These are phyloP conservation scores for Ceyx margarethae DNA, from an alignment of 2,113 vertebrate species.

Conservation along the genomic window DNA sequence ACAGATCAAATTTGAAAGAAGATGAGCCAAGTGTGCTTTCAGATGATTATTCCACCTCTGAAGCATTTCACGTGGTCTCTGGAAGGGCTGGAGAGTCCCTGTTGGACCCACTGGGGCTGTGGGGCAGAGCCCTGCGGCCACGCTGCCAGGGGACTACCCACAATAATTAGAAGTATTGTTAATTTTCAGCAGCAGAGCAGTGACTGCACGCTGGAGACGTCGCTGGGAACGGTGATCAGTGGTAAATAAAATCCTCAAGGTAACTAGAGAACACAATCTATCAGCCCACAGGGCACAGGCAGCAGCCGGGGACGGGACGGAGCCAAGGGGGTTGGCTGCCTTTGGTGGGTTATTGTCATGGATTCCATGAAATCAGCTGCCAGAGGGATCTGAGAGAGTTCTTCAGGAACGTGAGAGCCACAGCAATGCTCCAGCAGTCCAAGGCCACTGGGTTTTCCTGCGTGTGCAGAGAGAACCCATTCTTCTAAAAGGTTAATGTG, in stretches of 20 bases:
- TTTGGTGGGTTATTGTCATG: not conserved
- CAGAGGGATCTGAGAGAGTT: not conserved
- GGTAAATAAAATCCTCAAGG: not conserved
- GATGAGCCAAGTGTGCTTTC: not conserved
- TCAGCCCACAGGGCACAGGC: not conserved
- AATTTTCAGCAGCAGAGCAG: constrained; percentile 27
- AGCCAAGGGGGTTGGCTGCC: not conserved
- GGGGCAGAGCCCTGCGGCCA: not conserved
- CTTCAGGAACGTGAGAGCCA: not conserved
- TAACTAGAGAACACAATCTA: not conserved
- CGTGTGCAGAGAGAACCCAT: not conserved
- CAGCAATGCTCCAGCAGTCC: not conserved
- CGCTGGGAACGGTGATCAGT: not conserved
- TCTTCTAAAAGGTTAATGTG: not conserved
- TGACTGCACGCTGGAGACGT: not conserved
- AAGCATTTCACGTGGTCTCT: not conserved
- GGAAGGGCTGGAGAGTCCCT: not conserved
- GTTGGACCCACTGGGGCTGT: rapidly evolving
- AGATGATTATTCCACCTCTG: not conserved
- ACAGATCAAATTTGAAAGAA: not conserved
- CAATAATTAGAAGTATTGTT: not conserved
- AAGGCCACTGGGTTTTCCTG: not conserved
- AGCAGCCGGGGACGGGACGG: not conserved
- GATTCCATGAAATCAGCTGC: not conserved
- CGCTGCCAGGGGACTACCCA: not conserved